These are phyloP conservation scores for Catharus ustulatus DNA, from an alignment of 2,797 vertebrate species.

Conservation along the genomic window DNA sequence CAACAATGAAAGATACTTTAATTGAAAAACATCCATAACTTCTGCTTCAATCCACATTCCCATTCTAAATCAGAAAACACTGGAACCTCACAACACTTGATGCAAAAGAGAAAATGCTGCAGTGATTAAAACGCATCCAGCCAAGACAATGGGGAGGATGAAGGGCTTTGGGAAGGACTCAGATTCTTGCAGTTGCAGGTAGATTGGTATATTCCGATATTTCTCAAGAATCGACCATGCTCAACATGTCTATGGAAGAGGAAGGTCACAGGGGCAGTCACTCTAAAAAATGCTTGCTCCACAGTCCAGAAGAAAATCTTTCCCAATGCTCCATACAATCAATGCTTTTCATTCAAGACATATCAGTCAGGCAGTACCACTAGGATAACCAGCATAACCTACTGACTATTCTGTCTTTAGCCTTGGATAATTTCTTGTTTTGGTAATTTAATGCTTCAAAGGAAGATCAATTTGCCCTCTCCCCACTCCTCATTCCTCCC, in stretches of 20 bases:
- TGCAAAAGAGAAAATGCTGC: neutral
- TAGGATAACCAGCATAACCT: neutral
- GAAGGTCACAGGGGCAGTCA: neutral
- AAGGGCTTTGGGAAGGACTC: neutral
- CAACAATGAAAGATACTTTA: neutral
- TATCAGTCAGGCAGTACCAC: neutral
- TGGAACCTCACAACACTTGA: neutral
- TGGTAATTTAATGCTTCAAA: slow-evolving; percentile 63
- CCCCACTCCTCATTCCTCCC: neutral
- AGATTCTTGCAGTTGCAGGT: neutral
- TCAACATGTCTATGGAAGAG: neutral
- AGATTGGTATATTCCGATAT: neutral
- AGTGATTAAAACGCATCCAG: neutral
- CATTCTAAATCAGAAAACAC: neutral
- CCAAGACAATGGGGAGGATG: neutral
- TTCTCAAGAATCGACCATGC: neutral
- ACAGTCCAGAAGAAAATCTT: neutral
- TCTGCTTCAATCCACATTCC: neutral
- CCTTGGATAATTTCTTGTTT: slow-evolving; percentile 34
- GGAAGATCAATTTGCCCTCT: slow-evolving; percentile 49
- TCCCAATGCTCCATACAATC: neutral
- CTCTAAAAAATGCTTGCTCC: neutral
- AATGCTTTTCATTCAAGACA: slow-evolving; percentile 29
- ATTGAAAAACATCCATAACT: neutral
- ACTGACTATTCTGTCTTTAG: neutral